phyloP scores from a whole-genome alignment of 2,888 invertebrate species.

The Xylota sylvarum region DNA sequence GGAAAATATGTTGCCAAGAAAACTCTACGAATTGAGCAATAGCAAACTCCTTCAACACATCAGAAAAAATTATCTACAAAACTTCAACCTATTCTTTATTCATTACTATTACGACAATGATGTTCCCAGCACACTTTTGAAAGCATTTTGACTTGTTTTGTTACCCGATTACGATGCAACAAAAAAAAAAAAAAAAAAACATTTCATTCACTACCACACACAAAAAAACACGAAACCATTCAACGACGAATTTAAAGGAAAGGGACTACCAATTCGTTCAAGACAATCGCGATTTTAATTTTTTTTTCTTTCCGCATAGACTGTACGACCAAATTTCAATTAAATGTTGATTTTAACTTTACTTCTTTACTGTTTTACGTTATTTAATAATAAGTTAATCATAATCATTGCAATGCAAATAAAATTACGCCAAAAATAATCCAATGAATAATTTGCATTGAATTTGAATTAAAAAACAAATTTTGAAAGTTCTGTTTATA shows the following conservation, averaged over 20 bases:
- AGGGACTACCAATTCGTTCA: constrained; percentile 58
- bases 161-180: too few relatives aligned
- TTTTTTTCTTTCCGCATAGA: constrained; percentile 4
- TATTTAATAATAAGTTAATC: constrained; percentile 7
- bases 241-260: neutral
- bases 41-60: too few relatives aligned
- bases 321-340: constrained; percentile 34
- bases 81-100: too few relatives aligned
- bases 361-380: constrained; percentile 19
- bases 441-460: constrained; percentile 36
- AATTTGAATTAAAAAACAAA: constrained; percentile 68
- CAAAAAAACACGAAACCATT: constrained; percentile 9
- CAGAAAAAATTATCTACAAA: too few relatives aligned
- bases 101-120: too few relatives aligned
- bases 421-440: constrained; percentile 43
- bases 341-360: constrained; percentile 7
- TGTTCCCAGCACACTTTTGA: too few relatives aligned
- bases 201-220: constrained; percentile 12
- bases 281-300: constrained; percentile 16
- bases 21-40: too few relatives aligned
- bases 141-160: too few relatives aligned
- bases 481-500: constrained; percentile 78
- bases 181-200: constrained; percentile 1
- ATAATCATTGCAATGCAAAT: constrained; percentile 31
- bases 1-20: too few relatives aligned